Evolutionary conservation across 2,888 invertebrate genomes (phyloP).

Genomic region (Teinopalpus imperialis): DNA sequence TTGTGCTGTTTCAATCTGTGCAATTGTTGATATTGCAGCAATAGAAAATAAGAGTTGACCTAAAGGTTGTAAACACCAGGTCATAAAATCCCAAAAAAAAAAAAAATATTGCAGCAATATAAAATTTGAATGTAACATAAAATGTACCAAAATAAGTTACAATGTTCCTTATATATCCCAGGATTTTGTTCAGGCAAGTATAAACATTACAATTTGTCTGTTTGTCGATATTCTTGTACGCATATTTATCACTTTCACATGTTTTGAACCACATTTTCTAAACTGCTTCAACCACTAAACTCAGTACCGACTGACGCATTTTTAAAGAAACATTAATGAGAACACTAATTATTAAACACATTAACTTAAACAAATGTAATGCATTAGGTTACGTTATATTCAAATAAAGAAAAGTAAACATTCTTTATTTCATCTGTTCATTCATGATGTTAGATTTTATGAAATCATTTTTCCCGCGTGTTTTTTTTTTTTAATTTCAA

Average conservation of each 20-base stretch:
- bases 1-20: too few species aligned
- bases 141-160: conserved; percentile 62
- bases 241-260: conserved; percentile 43
- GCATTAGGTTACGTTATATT: too few species aligned
- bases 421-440: too few species aligned
- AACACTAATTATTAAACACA: neutral
- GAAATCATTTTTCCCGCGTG: conserved; percentile 12
- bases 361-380: neutral
- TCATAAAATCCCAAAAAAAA: too few species aligned
- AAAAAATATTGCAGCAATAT: too few species aligned
- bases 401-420: too few species aligned
- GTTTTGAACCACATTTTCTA: conserved; percentile 51
- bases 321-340: neutral
- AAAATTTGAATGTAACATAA: too few species aligned
- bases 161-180: conserved; percentile 42
- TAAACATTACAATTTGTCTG: conserved; percentile 29
- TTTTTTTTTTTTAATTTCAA: conserved; percentile 6
- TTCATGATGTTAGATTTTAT: too few species aligned
- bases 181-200: conserved; percentile 38
- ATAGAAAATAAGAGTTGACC: too few species aligned
- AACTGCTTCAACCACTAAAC: neutral
- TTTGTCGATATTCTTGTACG: conserved; percentile 41
- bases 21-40: too few species aligned
- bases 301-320: neutral
- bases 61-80: too few species aligned